Conservation (phyloP, 2,113 vertebrate species). For the Calidris pugnax region DNA sequence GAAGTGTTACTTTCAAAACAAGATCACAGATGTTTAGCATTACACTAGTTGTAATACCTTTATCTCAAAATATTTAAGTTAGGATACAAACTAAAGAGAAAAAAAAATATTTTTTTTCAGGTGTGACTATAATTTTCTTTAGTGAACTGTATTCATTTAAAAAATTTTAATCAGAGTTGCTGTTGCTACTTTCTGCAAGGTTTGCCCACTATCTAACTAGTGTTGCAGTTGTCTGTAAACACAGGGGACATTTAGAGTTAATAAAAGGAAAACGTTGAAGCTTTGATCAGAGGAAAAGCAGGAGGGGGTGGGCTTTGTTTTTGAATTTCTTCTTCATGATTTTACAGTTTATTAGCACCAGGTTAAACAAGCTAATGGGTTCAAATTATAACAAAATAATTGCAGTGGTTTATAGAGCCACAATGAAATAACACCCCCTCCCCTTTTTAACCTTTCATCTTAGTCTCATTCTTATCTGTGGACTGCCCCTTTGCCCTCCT, state of each 20-base stretch:
- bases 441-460: slow-evolving; percentile 32
- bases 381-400: slow-evolving; percentile 47
- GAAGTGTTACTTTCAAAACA: not conserved
- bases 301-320: not conserved
- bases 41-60: not conserved
- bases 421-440: not conserved
- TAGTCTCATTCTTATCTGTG: slow-evolving; percentile 31
- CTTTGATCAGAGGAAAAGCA: slow-evolving; percentile 41
- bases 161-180: not conserved
- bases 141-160: not conserved
- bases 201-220: not conserved
- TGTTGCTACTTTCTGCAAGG: not conserved
- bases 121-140: not conserved
- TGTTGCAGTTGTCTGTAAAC: slow-evolving; percentile 27
- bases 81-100: not conserved
- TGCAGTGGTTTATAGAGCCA: not conserved
- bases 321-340: not conserved
- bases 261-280: slow-evolving; percentile 12
- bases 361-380: slow-evolving; percentile 36
- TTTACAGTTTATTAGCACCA: slow-evolving; percentile 39
- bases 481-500: not conserved
- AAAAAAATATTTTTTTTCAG: not conserved
- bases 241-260: slow-evolving; percentile 11
- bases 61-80: not conserved
- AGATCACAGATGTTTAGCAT: not conserved